Conservation (phyloP, 2,113 vertebrate genomes). For the Procapra przewalskii region DNA sequence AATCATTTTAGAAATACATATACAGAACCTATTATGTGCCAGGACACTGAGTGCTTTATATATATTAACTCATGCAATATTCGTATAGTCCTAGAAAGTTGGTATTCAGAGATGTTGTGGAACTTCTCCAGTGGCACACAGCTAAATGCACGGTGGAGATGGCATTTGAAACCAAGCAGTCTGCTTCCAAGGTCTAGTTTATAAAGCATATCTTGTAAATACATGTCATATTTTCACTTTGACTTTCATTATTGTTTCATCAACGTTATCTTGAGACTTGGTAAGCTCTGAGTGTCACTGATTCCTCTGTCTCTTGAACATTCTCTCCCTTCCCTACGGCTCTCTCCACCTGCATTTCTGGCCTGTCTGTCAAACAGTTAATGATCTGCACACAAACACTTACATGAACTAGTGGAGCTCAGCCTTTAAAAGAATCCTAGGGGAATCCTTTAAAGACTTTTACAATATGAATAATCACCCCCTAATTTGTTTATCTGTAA, state of each 20-base stretch:
- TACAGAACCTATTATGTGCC: background rate
- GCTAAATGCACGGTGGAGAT: background rate
- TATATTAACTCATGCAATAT: background rate
- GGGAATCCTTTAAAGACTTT: constrained; percentile 63
- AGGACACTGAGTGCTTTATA: background rate
- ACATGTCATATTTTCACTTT: constrained; percentile 3
- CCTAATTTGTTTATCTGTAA: constrained; percentile 57
- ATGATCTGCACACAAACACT: constrained; percentile 69
- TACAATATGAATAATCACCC: constrained; percentile 61
- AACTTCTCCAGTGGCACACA: background rate
- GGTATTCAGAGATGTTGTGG: background rate
- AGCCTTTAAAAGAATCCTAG: constrained; percentile 55
- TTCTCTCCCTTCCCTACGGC: background rate
- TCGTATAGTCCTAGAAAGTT: background rate
- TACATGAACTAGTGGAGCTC: constrained; percentile 66
- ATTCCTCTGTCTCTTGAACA: background rate
- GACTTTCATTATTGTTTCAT: constrained; percentile 18
- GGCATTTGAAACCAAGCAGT: background rate
- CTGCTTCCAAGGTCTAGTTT: background rate
- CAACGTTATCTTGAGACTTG: background rate
- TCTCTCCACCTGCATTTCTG: constrained; percentile 52
- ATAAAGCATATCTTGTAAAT: background rate
- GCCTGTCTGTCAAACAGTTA: constrained; percentile 64
- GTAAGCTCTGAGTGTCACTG: background rate
- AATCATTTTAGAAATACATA: background rate